Evolutionary conservation across 2,888 invertebrate species (phyloP).

Genomic region (Synergus laeviventris): DNA sequence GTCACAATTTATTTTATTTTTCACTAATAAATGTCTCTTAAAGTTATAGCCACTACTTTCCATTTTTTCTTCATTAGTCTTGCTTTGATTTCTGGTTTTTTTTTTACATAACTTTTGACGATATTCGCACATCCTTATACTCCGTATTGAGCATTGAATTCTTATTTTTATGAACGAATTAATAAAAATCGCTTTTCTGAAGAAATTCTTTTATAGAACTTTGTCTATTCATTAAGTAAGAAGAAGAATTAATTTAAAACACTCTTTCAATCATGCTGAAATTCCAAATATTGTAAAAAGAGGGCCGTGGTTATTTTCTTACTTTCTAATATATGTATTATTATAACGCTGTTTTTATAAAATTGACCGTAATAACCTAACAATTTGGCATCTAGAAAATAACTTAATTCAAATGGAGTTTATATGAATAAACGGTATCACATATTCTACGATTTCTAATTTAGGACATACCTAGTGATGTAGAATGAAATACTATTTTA

Average conservation of each 20-base stretch:
- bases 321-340: not conserved
- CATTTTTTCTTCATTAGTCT: conserved; percentile 15
- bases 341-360: not conserved
- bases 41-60: conserved; percentile 12
- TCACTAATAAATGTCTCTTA: not conserved
- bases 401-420: not conserved
- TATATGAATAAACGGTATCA: not conserved
- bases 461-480: not conserved
- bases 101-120: conserved; percentile 6
- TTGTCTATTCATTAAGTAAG: not conserved
- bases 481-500: not conserved
- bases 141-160: conserved; percentile 19
- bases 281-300: not conserved
- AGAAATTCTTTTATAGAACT: not conserved
- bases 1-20: not conserved
- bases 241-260: not conserved
- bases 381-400: not conserved
- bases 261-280: conserved; percentile 7
- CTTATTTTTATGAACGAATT: conserved; percentile 16
- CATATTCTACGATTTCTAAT: not conserved
- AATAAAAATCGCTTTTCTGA: conserved; percentile 2
- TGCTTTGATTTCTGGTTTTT: conserved; percentile 2
- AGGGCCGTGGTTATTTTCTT: not conserved
- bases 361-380: not conserved
- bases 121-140: not conserved